Evolutionary conservation across 2,888 invertebrate species (phyloP).

Genomic region (Eretmocerus hayati): DNA sequence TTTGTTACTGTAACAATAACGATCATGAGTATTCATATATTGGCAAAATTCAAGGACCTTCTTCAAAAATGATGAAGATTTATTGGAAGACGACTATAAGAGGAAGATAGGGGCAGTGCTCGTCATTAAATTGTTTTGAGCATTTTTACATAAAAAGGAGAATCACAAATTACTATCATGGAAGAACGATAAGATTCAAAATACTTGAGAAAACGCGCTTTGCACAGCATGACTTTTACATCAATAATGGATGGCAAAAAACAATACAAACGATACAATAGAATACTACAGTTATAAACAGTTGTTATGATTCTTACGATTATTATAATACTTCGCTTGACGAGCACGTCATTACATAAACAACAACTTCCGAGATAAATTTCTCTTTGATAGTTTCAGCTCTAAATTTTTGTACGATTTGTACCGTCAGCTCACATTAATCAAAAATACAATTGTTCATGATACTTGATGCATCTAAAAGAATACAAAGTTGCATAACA

Average conservation of each 20-base stretch:
- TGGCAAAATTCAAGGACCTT: slow-evolving; percentile 12
- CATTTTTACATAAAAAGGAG: slow-evolving; percentile 28
- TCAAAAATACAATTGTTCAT: slow-evolving; percentile 17
- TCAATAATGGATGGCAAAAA: slow-evolving; percentile 19
- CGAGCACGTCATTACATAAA: slow-evolving; percentile 11
- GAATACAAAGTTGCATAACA: too few species aligned
- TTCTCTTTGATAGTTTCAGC: slow-evolving; percentile 11
- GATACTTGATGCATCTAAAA: too few species aligned
- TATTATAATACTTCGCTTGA: slow-evolving; percentile 20
- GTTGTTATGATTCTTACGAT: slow-evolving; percentile 17
- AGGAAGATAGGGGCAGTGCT: slow-evolving; percentile 12
- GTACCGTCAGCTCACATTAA: slow-evolving; percentile 15
- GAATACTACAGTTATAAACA: slow-evolving; percentile 21
- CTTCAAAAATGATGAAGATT: slow-evolving; percentile 8
- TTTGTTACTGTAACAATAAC: slow-evolving; percentile 18
- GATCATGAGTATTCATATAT: slow-evolving; percentile 23
- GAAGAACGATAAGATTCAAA: slow-evolving; percentile 13
- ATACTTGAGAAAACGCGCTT: slow-evolving; percentile 7
- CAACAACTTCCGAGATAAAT: slow-evolving; percentile 16
- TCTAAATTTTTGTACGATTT: slow-evolving; percentile 22
- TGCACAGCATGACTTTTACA: slow-evolving; percentile 12
- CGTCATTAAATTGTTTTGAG: not conserved
- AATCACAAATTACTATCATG: slow-evolving; percentile 4
- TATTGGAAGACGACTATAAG: slow-evolving; percentile 8
- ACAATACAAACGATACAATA: slow-evolving; percentile 19